These are phyloP conservation scores for Phalacrocorax aristotelis DNA, from an alignment of 2,113 vertebrate species.

Conservation along the genomic window DNA sequence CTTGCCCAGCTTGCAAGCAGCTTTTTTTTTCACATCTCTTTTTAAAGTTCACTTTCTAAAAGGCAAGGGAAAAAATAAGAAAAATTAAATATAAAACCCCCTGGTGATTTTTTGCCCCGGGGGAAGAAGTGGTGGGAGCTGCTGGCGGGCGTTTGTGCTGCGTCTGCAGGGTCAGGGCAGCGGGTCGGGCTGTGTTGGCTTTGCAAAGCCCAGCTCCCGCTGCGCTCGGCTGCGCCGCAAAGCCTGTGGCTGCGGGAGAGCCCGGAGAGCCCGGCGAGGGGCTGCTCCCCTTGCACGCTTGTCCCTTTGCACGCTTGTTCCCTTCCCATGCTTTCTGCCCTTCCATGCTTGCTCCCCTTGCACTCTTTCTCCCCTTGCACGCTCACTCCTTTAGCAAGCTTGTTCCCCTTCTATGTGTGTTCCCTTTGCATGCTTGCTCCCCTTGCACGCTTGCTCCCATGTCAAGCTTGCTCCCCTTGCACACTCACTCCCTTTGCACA, in stretches of 20 bases:
- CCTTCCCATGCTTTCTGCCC: no score
- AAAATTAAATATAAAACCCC: no score
- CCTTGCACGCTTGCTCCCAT: no score
- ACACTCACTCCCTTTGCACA: no score
- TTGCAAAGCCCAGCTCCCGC: not conserved
- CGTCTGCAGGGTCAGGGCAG: not conserved
- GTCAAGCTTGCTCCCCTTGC: no score
- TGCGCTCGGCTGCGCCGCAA: not conserved
- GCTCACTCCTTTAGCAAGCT: not conserved
- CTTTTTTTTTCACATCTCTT: not conserved
- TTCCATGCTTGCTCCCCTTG: fast-evolving
- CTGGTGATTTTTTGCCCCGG: not conserved
- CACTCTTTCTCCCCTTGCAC: not conserved
- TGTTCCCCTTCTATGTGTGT: no score
- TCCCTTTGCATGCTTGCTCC: not conserved
- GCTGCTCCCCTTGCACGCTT: not conserved
- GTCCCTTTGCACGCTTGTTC: not conserved
- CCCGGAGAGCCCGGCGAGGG: not conserved
- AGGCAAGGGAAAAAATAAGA: not conserved
- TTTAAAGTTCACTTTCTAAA: not conserved
- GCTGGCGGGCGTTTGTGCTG: not conserved
- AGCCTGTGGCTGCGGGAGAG: not conserved
- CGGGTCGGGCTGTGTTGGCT: not conserved
- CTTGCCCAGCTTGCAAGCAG: fast-evolving
- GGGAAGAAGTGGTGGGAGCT: not conserved